Evolutionary conservation across 2,797 vertebrate species (phyloP).

Genomic region (Lates japonicus): DNA sequence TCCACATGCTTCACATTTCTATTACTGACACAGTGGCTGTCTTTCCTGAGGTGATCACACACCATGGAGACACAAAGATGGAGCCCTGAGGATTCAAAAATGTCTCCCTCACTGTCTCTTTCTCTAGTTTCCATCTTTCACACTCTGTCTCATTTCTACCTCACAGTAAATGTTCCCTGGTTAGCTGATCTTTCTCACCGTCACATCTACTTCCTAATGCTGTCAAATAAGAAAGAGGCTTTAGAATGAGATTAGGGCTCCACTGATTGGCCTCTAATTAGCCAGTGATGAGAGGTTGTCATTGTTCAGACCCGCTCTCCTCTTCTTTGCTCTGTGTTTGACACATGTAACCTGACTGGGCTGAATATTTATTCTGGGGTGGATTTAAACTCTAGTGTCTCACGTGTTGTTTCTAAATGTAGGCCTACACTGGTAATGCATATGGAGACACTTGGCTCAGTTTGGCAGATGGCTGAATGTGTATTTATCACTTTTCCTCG

Average conservation of each 20-base stretch:
- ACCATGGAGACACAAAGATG: conserved; percentile 37
- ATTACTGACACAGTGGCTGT: conserved; percentile 41
- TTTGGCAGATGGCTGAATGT: conserved; percentile 9
- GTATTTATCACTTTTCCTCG: not conserved
- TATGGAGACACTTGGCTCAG: not conserved
- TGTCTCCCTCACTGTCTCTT: not conserved
- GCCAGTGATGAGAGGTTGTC: conserved; percentile 17
- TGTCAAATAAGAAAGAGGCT: conserved; percentile 2
- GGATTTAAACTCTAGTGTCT: not conserved
- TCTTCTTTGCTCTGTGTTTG: not conserved
- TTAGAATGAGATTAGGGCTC: conserved; percentile 12
- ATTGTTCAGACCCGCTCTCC: conserved; percentile 1
- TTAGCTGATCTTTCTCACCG: not conserved
- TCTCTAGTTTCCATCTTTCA: not conserved
- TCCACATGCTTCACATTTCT: conserved; percentile 45
- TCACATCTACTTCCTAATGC: conserved; percentile 16
- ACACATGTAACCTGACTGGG: not conserved
- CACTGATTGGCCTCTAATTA: conserved; percentile 23
- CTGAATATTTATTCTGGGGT: not conserved
- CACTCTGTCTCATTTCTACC: not conserved
- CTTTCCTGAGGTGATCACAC: conserved; percentile 46
- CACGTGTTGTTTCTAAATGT: not conserved
- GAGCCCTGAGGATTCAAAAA: conserved; percentile 18
- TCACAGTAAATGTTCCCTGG: conserved; percentile 5
- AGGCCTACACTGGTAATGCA: not conserved